Percentiles rank a stretch among this genome's conserved stretches.
phyloP scores from a whole-genome alignment of 2,113 vertebrate species.

The Podiceps cristatus region DNA sequence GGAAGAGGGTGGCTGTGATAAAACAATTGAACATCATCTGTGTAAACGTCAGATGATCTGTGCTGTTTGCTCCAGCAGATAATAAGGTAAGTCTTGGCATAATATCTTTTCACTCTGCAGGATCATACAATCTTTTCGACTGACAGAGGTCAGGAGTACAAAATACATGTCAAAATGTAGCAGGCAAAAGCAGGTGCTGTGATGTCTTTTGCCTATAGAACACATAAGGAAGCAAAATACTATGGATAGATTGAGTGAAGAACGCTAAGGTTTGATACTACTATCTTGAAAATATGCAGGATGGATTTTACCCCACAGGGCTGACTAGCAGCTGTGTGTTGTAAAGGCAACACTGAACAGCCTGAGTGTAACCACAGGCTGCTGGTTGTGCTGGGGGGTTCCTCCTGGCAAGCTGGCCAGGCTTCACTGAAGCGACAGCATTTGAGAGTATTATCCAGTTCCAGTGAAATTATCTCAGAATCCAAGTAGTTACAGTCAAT shows the following conservation, averaged over 20 bases:
- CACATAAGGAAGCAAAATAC: neutral
- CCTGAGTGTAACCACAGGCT: neutral
- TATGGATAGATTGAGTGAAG: neutral
- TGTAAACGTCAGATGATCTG: neutral
- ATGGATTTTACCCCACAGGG: neutral
- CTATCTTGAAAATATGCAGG: neutral
- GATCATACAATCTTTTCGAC: neutral
- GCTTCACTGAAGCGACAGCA: neutral
- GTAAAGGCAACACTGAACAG: neutral
- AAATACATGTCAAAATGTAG: neutral
- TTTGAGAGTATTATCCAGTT: neutral
- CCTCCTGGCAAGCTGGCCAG: neutral
- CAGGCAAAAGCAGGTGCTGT: neutral
- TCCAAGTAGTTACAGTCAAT: neutral
- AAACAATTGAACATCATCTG: neutral
- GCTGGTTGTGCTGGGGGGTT: neutral
- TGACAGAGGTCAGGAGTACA: neutral
- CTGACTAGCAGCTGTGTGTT: neutral
- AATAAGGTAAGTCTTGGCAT: neutral
- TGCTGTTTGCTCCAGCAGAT: neutral
- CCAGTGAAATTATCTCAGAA: neutral
- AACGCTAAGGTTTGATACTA: neutral
- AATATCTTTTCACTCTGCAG: neutral
- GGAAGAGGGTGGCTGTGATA: neutral
- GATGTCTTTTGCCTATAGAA: neutral